These are phyloP conservation scores for Pachypeltis micranthus DNA, from an alignment of 1,140 invertebrate genomes.

Conservation along the genomic window DNA sequence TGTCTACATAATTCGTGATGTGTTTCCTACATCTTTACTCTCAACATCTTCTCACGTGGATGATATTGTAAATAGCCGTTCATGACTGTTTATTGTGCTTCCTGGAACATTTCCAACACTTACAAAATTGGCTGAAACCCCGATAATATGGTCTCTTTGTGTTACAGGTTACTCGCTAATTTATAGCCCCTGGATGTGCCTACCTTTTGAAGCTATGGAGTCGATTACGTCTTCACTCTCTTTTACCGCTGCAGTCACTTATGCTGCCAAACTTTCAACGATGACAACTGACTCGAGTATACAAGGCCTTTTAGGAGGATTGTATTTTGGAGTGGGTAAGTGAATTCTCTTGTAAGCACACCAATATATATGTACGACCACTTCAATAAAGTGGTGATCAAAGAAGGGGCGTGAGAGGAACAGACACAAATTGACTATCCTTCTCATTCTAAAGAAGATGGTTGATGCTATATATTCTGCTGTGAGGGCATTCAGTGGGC, in stretches of 20 bases:
- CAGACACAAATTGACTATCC: too few species aligned
- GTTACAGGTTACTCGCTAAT: slow-evolving; percentile 63
- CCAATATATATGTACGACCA: too few species aligned
- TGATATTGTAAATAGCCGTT: too few species aligned
- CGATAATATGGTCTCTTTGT: slow-evolving; percentile 11
- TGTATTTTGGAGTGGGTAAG: slow-evolving; percentile 70
- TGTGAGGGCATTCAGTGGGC: too few species aligned
- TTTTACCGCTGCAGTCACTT: slow-evolving; percentile 70
- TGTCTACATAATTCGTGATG: too few species aligned
- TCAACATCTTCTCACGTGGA: too few species aligned
- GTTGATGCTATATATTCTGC: too few species aligned
- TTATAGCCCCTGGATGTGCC: slow-evolving; percentile 64
- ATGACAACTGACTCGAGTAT: slow-evolving; percentile 69
- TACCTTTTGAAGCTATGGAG: slow-evolving; percentile 73
- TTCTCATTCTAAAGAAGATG: too few species aligned
- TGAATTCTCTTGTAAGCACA: too few species aligned
- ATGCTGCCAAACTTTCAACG: slow-evolving; percentile 63
- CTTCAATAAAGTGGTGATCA: too few species aligned
- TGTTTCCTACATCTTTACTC: too few species aligned
- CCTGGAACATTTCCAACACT: background rate
- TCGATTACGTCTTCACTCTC: slow-evolving; percentile 70
- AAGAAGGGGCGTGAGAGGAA: too few species aligned
- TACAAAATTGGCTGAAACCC: background rate
- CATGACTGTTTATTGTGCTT: background rate
- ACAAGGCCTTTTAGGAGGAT: slow-evolving; percentile 65